Base-by-base conservation (phyloP, 1,140 invertebrate species). In the Pogonomyrmex barbatus region DNA sequence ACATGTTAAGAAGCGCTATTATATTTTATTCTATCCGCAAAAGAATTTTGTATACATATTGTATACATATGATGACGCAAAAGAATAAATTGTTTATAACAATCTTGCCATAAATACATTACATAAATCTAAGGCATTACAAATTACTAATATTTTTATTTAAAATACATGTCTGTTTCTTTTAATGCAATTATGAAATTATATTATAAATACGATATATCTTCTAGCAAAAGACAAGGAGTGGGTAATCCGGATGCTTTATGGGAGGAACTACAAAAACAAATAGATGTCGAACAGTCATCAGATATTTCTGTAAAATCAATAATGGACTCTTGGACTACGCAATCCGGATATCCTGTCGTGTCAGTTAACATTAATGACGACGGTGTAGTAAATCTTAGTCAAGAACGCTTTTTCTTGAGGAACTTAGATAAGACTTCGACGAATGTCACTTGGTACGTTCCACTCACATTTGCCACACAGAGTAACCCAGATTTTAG, bases 311-410 rank as follows among this genome's bases (percentile, higher is more conserved):
- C 93, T 3, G 92, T 96, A 0, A 94, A 95, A 36, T 92, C 87
- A 0, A 94, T 97, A 3, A 96, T 97, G 94, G 95, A 97, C 0
- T 96, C 96, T 47, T 98, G 97, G 97, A 97, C 97, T 0, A 95
- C 96, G n/a, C 96, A 98, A 91, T 95, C 97, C 24, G 24, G 24
- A 24, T 24, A 24, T 24, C 24, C 24, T 24, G 24, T 24, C 0
- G 24, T 24, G 24, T 24, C 24, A 24, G 24, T 24, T 24, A 24
- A 24, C 0, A 24, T 24, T 24, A 24, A 24, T 24, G 24, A 24
- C 24, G 24, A 24, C 24, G 24, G 24, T 24, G 24, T 24, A 24
- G 24, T 24, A 24, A 24, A 24, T 24, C 24, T 24, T 24, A 24
- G 24, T 24, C 24, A 24, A 24, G 24, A 24, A 24, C 24, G 24